phyloP scores from a whole-genome alignment of 2,888 invertebrate species.

The Erebia epiphron region DNA sequence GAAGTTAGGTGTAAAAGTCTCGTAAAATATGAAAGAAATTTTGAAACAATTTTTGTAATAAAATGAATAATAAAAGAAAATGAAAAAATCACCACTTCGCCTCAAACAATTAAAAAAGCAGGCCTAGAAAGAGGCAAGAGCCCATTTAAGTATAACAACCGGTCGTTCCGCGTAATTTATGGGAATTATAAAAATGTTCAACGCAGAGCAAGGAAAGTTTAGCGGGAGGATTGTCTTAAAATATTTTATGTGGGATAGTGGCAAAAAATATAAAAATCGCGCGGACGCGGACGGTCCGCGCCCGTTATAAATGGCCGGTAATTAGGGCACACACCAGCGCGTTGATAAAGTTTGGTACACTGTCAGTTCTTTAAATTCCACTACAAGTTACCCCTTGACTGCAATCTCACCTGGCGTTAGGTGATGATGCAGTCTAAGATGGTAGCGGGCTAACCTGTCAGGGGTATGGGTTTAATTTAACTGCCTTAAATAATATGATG shows the following conservation, averaged over 20 bases:
- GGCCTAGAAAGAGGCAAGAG: constrained; percentile 28
- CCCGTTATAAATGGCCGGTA: constrained; percentile 75
- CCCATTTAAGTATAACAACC: constrained; percentile 38
- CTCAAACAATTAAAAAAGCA: constrained; percentile 36
- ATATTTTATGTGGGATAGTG: constrained; percentile 59
- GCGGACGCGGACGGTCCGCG: constrained; percentile 66
- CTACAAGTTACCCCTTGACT: too few relatives aligned
- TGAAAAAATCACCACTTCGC: constrained; percentile 27
- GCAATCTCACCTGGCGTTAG: too few relatives aligned
- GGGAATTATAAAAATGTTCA: constrained; percentile 50
- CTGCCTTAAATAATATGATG: too few relatives aligned
- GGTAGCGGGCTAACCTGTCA: too few relatives aligned
- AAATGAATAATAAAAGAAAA: constrained; percentile 33
- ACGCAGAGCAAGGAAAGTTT: constrained; percentile 49
- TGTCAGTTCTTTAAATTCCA: constrained; percentile 39
- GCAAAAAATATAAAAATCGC: constrained; percentile 71
- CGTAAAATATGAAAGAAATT: constrained; percentile 50
- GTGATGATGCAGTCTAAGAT: too few relatives aligned
- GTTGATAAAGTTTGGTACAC: constrained; percentile 43
- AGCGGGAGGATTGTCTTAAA: constrained; percentile 57
- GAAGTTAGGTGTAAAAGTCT: neutral
- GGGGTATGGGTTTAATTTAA: too few relatives aligned
- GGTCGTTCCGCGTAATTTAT: constrained; percentile 47
- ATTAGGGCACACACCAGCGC: constrained; percentile 66
- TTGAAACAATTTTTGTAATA: constrained; percentile 27